phyloP scores from a whole-genome alignment of 2,113 vertebrate genomes.

The Asarcornis scutulata region DNA sequence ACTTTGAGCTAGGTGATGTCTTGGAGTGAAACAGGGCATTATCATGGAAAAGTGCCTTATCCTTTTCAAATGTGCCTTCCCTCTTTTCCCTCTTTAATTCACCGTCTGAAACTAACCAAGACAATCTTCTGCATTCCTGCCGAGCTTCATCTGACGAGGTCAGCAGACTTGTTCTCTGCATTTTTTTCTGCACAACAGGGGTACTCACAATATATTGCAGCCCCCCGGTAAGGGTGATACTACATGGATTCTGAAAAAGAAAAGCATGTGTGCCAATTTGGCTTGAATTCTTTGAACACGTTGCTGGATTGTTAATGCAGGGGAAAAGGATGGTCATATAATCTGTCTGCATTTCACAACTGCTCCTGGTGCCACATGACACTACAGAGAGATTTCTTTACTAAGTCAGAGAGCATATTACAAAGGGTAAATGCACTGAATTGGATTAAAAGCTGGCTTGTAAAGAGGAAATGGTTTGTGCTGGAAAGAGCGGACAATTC shows the following conservation, averaged over 20 bases:
- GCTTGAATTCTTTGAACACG: constrained; percentile 37
- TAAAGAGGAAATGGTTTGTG: constrained; percentile 31
- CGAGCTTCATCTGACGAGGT: constrained; percentile 56
- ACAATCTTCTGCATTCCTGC: constrained; percentile 43
- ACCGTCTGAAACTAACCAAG: constrained; percentile 25
- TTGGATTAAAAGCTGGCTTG: constrained; percentile 62
- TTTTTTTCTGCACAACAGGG: constrained; percentile 55
- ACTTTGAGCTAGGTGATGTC: background rate
- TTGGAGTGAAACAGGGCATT: background rate
- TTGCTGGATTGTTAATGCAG: constrained; percentile 33
- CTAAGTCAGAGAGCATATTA: constrained; percentile 54
- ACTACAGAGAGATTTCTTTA: constrained; percentile 45
- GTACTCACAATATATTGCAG: constrained; percentile 15
- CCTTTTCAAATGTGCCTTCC: constrained; percentile 3
- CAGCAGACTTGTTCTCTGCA: constrained; percentile 47
- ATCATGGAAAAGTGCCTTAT: background rate
- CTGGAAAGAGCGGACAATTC: constrained; percentile 12
- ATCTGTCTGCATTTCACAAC: constrained; percentile 34
- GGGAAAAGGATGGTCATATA: constrained; percentile 36
- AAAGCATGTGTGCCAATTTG: constrained; percentile 50
- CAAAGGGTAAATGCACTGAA: constrained; percentile 58
- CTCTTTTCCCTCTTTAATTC: constrained; percentile 39
- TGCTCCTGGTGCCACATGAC: constrained; percentile 38
- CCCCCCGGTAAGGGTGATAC: constrained; percentile 38
- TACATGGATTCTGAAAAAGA: constrained; percentile 56